Evolutionary conservation across 1,140 invertebrate species (phyloP).

Genomic region (Drosophila cardini): DNA sequence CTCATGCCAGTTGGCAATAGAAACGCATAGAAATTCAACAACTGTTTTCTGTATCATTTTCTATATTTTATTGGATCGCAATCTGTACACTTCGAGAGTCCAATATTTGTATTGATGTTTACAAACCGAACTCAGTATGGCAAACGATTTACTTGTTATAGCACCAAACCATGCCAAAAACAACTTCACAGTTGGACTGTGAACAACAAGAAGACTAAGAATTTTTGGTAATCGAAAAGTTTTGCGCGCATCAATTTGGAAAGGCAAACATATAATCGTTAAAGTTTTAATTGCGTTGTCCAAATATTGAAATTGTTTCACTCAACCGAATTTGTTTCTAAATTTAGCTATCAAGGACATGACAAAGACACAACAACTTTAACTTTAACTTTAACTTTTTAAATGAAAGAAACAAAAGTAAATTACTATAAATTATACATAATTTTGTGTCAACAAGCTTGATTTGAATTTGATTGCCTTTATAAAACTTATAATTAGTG

Average conservation of each 20-base stretch:
- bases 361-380: background rate
- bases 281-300: conserved; percentile 69
- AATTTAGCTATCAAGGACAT: conserved; percentile 33
- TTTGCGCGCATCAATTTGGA: conserved; percentile 54
- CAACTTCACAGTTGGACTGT: background rate
- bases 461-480: too few relatives aligned
- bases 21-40: background rate
- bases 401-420: background rate
- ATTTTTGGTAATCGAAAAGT: conserved; percentile 56
- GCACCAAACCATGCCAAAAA: background rate
- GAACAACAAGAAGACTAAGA: conserved; percentile 19
- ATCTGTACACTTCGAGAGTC: conserved; percentile 32
- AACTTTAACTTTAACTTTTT: background rate
- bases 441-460: background rate
- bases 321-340: conserved; percentile 13
- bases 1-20: background rate
- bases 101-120: conserved; percentile 66
- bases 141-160: conserved; percentile 10
- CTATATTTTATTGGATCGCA: conserved; percentile 11
- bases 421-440: background rate
- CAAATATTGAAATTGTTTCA: conserved; percentile 45
- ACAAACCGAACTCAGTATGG: conserved; percentile 38
- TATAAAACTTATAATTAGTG: too few relatives aligned
- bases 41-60: background rate
- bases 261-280: conserved; percentile 71